Base-by-base conservation (phyloP, 2,797 vertebrate species). In the Phrynocephalus guinanensis region DNA sequence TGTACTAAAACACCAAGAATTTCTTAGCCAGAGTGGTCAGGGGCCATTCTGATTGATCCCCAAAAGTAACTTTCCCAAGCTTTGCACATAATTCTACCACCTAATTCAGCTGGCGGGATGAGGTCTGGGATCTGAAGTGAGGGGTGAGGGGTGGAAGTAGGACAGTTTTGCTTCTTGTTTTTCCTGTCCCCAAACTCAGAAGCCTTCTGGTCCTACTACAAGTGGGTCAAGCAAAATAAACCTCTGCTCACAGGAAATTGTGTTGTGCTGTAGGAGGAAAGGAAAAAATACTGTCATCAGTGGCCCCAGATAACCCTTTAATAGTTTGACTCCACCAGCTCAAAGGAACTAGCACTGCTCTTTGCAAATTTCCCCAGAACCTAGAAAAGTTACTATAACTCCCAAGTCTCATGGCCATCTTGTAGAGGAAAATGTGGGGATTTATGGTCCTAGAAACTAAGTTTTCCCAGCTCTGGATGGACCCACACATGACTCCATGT, bases 201-300 rank as follows among this genome's bases (percentile, higher is more conserved):
- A 48, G 10, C 48, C 48, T 82, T 77, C 66, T 52, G 38, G 63
- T 20, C 26, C 60, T 56, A 67, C 18, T 85, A 60, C 84, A 87
- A 78, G 50, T 83, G 73, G 73, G 66, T 83, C 73, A 78, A 77
- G 30, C 60, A 83, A 82, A 87, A 83, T 77, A 87, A 76, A 75
- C 30, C 52, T 72, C 28, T 13, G 9, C 24, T 82, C 44, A 76
- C 72, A 83, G 80, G 60, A 76, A 83, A 87, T 76, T 68, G 15
- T 75, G 3, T 76, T 33, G 20, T 70, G 22, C 38, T 75, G 63
- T 15, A 83, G 24, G 30, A 52, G 30, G 44, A 76, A 33, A 68
- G 38, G 66, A 48, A 76, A 22, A 50, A 26, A n/a, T 56, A 2
- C 28, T 18, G 78, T 60, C 20, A 60, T 1, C 48, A 16, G 9